Evolutionary conservation across 2,797 vertebrate genomes (phyloP).

Genomic region (Parauchenoglanis punctatus): DNA sequence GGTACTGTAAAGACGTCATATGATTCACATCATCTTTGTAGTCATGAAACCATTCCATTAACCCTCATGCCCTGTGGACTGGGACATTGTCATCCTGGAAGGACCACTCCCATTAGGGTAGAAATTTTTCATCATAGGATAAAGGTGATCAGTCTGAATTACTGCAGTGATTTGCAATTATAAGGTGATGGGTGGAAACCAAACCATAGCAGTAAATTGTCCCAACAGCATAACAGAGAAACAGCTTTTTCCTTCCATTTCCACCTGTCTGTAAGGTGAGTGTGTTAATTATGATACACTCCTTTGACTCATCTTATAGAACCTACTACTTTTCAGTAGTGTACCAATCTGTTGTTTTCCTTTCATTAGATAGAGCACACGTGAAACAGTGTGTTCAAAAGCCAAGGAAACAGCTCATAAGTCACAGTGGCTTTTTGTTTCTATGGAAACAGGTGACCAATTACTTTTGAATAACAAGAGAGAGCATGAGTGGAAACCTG

Average conservation of each 20-base stretch:
- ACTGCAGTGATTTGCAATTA: background rate
- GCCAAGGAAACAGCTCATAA: slow-evolving; percentile 26
- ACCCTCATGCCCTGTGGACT: background rate
- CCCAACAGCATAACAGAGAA: background rate
- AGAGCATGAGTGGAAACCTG: slow-evolving; percentile 43
- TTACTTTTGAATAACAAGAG: slow-evolving; percentile 51
- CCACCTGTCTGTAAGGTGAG: background rate
- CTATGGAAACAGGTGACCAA: slow-evolving; percentile 52
- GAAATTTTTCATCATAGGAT: background rate
- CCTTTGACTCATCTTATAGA: background rate
- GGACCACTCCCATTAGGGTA: background rate
- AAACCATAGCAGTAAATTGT: background rate
- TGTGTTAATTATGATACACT: background rate
- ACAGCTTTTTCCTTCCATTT: background rate
- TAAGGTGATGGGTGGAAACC: background rate
- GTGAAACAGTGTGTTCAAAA: slow-evolving; percentile 16
- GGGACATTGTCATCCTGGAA: background rate
- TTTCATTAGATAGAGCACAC: slow-evolving; percentile 32
- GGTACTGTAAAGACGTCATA: background rate
- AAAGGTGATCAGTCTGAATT: background rate
- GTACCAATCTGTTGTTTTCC: slow-evolving; percentile 1
- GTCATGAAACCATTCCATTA: background rate
- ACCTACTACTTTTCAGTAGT: slow-evolving; percentile 1
- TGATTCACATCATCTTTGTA: background rate
- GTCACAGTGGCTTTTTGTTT: slow-evolving; percentile 55